These are phyloP conservation scores for Paramisgurnus dabryanus DNA, from an alignment of 2,113 vertebrate species.

Conservation along the genomic window DNA sequence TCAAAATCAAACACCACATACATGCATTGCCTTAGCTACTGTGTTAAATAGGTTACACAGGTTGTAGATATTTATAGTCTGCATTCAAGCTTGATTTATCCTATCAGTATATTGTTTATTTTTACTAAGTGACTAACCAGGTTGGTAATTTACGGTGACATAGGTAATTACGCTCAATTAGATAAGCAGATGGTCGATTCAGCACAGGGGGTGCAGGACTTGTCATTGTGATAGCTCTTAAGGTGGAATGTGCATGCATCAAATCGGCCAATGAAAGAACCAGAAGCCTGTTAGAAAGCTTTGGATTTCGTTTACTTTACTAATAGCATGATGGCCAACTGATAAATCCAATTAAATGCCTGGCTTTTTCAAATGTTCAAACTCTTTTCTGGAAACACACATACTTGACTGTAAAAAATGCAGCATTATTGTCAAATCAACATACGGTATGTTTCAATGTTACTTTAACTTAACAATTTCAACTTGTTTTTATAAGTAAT, in stretches of 20 bases:
- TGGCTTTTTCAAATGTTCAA: too few species aligned
- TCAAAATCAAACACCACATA: not conserved
- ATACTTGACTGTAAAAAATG: too few species aligned
- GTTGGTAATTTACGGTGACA: conserved; percentile 71
- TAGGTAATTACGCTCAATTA: conserved; percentile 78
- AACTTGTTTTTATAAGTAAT: too few species aligned
- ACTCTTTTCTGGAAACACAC: too few species aligned
- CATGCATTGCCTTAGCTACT: not conserved
- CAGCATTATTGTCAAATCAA: too few species aligned
- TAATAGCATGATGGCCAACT: not conserved
- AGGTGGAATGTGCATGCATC: conserved; percentile 27
- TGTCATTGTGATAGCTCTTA: conserved; percentile 54
- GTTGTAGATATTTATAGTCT: conserved; percentile 26
- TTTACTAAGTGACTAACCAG: conserved; percentile 70
- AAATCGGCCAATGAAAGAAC: not conserved
- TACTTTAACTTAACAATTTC: too few species aligned
- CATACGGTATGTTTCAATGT: too few species aligned
- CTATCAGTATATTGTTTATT: conserved; percentile 60
- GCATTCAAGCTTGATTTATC: conserved; percentile 60
- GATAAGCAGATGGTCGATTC: conserved; percentile 72
- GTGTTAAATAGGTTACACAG: conserved; percentile 27
- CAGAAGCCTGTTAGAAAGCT: conserved; percentile 10
- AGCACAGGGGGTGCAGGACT: conserved; percentile 57
- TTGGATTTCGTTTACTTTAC: not conserved
- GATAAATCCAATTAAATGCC: conserved; percentile 5